phyloP scores from a whole-genome alignment of 2,888 invertebrate genomes.

The Nudaria mundana region DNA sequence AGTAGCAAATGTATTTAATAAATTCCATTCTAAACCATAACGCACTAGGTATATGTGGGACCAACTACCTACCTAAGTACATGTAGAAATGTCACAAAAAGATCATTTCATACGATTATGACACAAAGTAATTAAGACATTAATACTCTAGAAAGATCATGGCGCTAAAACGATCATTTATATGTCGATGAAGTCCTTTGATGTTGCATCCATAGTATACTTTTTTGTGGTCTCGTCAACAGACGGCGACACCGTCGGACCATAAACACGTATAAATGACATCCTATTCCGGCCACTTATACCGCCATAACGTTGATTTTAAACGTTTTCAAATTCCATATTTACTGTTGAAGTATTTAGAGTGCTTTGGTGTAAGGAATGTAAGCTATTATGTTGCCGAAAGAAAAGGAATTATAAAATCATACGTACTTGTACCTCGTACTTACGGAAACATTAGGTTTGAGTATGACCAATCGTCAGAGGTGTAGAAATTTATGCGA shows the following conservation, averaged over 20 bases:
- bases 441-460: too few relatives aligned
- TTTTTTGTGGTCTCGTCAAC: conserved; percentile 33
- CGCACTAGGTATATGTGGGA: too few relatives aligned
- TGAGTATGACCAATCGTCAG: too few relatives aligned
- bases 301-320: conserved; percentile 20
- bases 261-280: conserved; percentile 45
- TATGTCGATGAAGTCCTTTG: conserved; percentile 39
- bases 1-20: too few relatives aligned
- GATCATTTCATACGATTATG: too few relatives aligned
- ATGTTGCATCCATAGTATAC: too few relatives aligned
- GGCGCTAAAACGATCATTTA: conserved; percentile 51
- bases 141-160: conserved; percentile 42
- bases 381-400: conserved; percentile 9
- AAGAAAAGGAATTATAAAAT: too few relatives aligned
- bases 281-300: conserved; percentile 39
- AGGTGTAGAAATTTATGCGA: too few relatives aligned
- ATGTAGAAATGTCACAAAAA: too few relatives aligned
- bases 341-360: conserved; percentile 11
- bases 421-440: too few relatives aligned
- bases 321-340: conserved; percentile 22
- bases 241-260: conserved; percentile 34
- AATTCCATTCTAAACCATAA: too few relatives aligned
- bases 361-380: background rate
- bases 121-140: conserved; percentile 55
- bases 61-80: too few relatives aligned